Evolutionary conservation across 2,888 invertebrate genomes (phyloP), one percentile per base, ranked within the genome.

Genomic region (Lagria hirta): DNA sequence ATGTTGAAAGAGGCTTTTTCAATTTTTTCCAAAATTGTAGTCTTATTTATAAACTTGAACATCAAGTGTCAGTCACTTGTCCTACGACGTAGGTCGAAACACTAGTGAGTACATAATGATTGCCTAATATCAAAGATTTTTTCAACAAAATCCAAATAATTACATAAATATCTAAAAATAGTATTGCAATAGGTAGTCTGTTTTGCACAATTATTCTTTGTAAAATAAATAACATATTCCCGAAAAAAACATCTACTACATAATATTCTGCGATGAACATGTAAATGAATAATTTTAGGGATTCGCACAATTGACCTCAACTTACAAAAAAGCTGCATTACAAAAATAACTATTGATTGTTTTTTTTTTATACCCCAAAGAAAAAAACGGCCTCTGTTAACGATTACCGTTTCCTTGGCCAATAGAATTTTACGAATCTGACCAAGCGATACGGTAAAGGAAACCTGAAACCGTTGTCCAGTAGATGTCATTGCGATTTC

Each of bases 401-500:
- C 36, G 38, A 43, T 61, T 60, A 69, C 61, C 77, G 76, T 73
- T 78, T 77, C 69, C 64, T 68, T 57, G 58, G 73, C 72, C 58
- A 70, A 49, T 61, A 64, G 33, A 62, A 55, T 58, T 69, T 55
- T 29, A 63, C 46, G 48, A 54, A 63, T 46, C 62, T 51, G 24
- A 66, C 52, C 35, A 66, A 46, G 14, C 55, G 55, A 30, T 58
- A 54, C 32, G 62, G 63, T 42, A 65, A 54, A 35, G 57, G 53
- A 47, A 67, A 66, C 51, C 62, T 61, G 48, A 68, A 65, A 50
- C 66, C 65, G 55, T 64, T 59, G 48, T 69, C 70, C 54, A 78
- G 78, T 73, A 80, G 78, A 72, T 81, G 85, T 88, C 85, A 88
- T 82, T 88, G 88, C 6, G 84, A 81, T 73, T 88, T 88, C 77